Evolutionary conservation across 2,888 invertebrate genomes (phyloP).

Genomic region (Steinernema scapterisci): DNA sequence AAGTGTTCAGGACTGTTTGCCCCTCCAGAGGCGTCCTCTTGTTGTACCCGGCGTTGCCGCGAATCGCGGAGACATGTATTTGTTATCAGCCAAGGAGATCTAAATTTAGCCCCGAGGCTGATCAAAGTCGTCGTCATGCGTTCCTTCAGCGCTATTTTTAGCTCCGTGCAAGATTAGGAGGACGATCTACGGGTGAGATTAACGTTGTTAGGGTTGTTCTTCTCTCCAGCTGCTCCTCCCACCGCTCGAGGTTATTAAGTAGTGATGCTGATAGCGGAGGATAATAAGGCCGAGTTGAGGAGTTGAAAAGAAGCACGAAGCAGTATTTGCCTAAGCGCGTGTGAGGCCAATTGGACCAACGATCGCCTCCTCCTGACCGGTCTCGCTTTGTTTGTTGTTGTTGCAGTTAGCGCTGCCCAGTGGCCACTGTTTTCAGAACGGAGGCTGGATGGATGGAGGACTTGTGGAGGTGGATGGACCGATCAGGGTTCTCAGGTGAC

Average conservation of each 20-base stretch:
- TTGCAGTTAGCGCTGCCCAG: neutral
- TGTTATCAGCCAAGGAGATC: conserved; percentile 2
- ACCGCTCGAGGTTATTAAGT: neutral
- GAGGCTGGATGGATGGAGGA: neutral
- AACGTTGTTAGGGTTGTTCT: neutral
- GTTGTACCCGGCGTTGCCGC: neutral
- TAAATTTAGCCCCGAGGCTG: conserved; percentile 17
- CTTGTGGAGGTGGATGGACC: no score
- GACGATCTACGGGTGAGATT: neutral
- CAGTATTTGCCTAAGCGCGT: conserved; percentile 27
- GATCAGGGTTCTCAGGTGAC: no score
- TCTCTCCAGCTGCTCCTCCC: neutral
- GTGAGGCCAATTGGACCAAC: conserved; percentile 15
- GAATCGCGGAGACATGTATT: neutral
- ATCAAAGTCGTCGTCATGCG: neutral
- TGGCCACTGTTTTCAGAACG: conserved; percentile 16
- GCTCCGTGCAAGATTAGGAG: neutral
- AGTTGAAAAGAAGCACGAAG: conserved; percentile 3
- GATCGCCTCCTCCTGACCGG: conserved; percentile 17
- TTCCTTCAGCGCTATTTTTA: conserved; percentile 14
- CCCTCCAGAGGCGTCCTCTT: no score
- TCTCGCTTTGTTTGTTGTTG: conserved; percentile 27
- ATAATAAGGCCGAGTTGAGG: neutral
- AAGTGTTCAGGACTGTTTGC: no score
- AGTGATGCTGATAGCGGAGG: neutral